Evolutionary conservation across 2,888 invertebrate genomes (phyloP).

Genomic region (Portevinia maculata): DNA sequence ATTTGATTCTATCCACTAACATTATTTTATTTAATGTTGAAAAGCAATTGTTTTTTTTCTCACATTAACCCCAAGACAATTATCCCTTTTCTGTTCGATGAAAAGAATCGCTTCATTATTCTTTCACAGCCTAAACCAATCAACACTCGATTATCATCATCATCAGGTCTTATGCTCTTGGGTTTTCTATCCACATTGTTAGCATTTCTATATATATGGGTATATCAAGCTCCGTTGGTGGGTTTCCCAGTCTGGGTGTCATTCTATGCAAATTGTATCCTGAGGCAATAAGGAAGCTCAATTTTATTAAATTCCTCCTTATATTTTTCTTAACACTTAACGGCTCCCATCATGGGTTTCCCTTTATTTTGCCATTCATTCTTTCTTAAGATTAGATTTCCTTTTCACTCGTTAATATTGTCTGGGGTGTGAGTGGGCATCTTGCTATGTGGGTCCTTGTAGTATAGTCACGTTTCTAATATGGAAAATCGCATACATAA

Average conservation of each 20-base stretch:
- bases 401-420: slow-evolving; percentile 41
- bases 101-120: slow-evolving; percentile 40
- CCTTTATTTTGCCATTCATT: slow-evolving; percentile 61
- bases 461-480: slow-evolving; percentile 67
- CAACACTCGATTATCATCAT: slow-evolving; percentile 63
- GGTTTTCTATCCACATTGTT: slow-evolving; percentile 38
- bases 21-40: background rate
- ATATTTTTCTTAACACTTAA: slow-evolving; percentile 27
- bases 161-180: slow-evolving; percentile 46
- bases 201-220: slow-evolving; percentile 25
- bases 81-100: slow-evolving; percentile 14
- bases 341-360: slow-evolving; percentile 40
- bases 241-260: slow-evolving; percentile 28
- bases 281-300: slow-evolving; percentile 57
- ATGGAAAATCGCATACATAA: slow-evolving; percentile 37
- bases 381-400: slow-evolving; percentile 49
- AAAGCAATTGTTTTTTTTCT: slow-evolving; percentile 2
- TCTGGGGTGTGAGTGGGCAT: slow-evolving; percentile 31
- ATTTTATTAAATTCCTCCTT: slow-evolving; percentile 58
- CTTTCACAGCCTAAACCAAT: slow-evolving; percentile 54
- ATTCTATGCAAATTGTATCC: slow-evolving; percentile 60
- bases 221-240: slow-evolving; percentile 25
- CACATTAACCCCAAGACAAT: slow-evolving; percentile 27
- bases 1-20: slow-evolving; percentile 6
- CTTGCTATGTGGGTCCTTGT: slow-evolving; percentile 44